These are phyloP conservation scores for Phasia obesa DNA, from an alignment of 2,888 invertebrate species.

Conservation along the genomic window DNA sequence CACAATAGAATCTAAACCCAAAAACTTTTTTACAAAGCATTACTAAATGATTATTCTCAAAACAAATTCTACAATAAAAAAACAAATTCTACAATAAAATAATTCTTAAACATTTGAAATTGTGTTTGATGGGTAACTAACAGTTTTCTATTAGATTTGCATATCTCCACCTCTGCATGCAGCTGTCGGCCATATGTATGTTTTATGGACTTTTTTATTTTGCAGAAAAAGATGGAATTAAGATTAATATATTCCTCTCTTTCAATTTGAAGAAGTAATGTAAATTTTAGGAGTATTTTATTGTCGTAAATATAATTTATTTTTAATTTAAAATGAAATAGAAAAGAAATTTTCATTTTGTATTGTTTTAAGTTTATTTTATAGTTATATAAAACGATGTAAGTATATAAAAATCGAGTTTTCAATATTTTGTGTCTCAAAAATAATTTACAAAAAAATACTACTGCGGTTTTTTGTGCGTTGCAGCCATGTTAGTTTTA, in stretches of 20 bases:
- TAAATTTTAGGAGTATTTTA: constrained; percentile 57
- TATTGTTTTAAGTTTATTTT: neutral
- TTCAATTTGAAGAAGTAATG: constrained; percentile 32
- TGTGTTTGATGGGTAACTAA: no score
- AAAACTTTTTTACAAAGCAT: no score
- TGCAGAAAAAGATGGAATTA: neutral
- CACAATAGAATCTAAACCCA: no score
- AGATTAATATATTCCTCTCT: neutral
- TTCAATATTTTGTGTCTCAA: neutral
- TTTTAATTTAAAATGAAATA: constrained; percentile 18
- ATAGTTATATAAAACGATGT: neutral
- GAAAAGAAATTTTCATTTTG: neutral
- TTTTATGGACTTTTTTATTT: neutral
- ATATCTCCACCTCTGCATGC: constrained; percentile 20
- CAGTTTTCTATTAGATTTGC: no score
- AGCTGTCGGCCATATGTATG: constrained; percentile 40
- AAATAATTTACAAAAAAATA: constrained; percentile 3
- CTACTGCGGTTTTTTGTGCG: constrained; percentile 59
- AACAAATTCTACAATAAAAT: neutral
- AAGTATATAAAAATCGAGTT: neutral
- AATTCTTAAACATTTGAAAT: no score
- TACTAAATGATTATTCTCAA: no score
- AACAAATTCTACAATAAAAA: no score
- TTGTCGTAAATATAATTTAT: neutral
- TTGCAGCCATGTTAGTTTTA: constrained; percentile 72